Conservation (phyloP, 2,113 vertebrate genomes). For the Spermophilus dauricus region DNA sequence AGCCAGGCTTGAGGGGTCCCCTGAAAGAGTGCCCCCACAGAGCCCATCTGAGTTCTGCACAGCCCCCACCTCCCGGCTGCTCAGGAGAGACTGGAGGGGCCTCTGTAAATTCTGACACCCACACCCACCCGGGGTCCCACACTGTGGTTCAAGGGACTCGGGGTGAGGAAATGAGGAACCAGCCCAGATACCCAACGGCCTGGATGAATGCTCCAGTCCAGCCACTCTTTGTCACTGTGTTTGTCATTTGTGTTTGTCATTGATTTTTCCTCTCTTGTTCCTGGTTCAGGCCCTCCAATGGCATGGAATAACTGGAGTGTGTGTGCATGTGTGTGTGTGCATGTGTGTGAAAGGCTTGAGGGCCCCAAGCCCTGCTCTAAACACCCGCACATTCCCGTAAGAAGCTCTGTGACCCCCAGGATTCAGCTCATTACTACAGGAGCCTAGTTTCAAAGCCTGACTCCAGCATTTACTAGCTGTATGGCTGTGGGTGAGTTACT, state of each 20-base stretch:
- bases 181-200: background rate
- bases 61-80: too few species aligned
- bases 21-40: background rate
- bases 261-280: background rate
- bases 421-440: background rate
- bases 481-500: background rate
- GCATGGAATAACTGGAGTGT: background rate
- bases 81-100: background rate
- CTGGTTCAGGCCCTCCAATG: background rate
- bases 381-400: fast-evolving
- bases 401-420: background rate
- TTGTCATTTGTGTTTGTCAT: background rate
- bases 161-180: background rate
- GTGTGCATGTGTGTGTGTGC: background rate
- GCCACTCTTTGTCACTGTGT: background rate
- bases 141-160: background rate
- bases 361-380: background rate
- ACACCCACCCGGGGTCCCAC: background rate
- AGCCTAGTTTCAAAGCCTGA: background rate
- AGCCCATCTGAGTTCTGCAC: background rate
- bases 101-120: background rate
- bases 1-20: background rate
- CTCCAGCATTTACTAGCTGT: background rate
- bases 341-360: background rate
- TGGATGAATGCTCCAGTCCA: fast-evolving